These are phyloP conservation scores for Oeneis ivallda DNA, from an alignment of 2,888 invertebrate species.

Conservation along the genomic window DNA sequence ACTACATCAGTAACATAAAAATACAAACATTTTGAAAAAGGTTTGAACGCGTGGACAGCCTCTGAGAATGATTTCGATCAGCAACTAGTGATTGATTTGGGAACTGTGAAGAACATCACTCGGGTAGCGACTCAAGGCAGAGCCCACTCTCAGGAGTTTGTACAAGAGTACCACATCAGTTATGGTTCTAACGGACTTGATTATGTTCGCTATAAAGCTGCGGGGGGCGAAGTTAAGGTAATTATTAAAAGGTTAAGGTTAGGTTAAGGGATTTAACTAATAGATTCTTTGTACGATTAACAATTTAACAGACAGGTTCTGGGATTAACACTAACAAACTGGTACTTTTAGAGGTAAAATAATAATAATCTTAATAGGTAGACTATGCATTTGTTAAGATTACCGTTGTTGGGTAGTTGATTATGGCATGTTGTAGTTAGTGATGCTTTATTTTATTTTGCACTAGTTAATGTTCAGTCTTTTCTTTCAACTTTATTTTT, in stretches of 20 bases:
- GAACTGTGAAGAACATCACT: constrained; percentile 93
- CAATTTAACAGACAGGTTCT: background rate
- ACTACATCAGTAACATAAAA: constrained; percentile 25
- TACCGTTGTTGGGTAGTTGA: background rate
- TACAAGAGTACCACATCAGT: constrained; percentile 96
- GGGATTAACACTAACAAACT: background rate
- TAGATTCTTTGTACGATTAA: constrained; percentile 16
- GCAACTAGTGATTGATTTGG: constrained; percentile 94
- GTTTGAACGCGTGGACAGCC: constrained; percentile 96
- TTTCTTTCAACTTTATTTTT: background rate
- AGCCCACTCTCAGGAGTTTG: constrained; percentile 93
- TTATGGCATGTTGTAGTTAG: constrained; percentile 35
- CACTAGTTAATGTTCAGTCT: constrained; percentile 23
- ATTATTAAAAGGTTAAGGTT: background rate
- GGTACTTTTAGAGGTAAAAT: background rate
- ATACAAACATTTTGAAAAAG: constrained; percentile 68
- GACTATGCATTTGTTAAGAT: background rate
- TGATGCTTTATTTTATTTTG: constrained; percentile 31
- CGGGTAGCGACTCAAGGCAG: constrained; percentile 95
- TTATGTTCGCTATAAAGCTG: constrained; percentile 93
- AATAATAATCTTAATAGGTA: background rate
- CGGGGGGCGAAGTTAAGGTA: constrained; percentile 95
- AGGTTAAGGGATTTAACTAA: background rate
- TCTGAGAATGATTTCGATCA: constrained; percentile 95
- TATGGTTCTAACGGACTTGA: constrained; percentile 95